Base-by-base conservation (phyloP, 1,140 invertebrate genomes). In the Ladona fulva region DNA sequence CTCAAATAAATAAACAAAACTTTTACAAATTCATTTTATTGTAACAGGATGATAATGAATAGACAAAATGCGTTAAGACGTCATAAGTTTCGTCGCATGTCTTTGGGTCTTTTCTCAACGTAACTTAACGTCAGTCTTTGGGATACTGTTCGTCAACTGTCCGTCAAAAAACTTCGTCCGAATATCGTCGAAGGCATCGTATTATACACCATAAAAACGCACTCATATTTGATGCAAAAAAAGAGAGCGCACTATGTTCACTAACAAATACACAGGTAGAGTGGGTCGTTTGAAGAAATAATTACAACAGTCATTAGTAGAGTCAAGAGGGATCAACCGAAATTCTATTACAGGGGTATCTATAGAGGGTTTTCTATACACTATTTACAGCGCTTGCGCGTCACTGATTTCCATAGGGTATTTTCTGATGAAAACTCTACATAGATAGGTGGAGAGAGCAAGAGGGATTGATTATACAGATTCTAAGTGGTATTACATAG, bases 1-100 rank as follows among this genome's bases (percentile, higher is more conserved):
- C 52, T 19, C 14, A 66, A 66, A 66, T 66, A 66, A 66, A 66
- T 66, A 66, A 22, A 66, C n/a, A 66, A 66, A 66, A 19, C n/a
- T 66, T 66, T 66, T 66, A 66, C n/a, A 66, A 66, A 66, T 66
- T 66, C 52, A 37, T 66, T 66, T 66, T 66, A 66, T 66, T 66
- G 52, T 66, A 66, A 66, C 52, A 66, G 52, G 14, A 19, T 66
- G n/a, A 66, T 19, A 66, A 66, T 66, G 52, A 66, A 66, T 66
- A 66, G 52, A 66, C 52, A 66, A 6, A 66, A 66, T 66, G n/a
- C 12, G 3, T 66, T 66, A 66, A 22, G n/a, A 66, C n/a, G 52
- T 66, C 52, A 66, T 66, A 19, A 16, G 52, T 66, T 66, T 66
- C n/a, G 52, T 66, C 52, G 52, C 52, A 5, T 19, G 52, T 66